phyloP scores from a whole-genome alignment of 92 coral and sea anemone genomes.

The Diadumene lineata region DNA sequence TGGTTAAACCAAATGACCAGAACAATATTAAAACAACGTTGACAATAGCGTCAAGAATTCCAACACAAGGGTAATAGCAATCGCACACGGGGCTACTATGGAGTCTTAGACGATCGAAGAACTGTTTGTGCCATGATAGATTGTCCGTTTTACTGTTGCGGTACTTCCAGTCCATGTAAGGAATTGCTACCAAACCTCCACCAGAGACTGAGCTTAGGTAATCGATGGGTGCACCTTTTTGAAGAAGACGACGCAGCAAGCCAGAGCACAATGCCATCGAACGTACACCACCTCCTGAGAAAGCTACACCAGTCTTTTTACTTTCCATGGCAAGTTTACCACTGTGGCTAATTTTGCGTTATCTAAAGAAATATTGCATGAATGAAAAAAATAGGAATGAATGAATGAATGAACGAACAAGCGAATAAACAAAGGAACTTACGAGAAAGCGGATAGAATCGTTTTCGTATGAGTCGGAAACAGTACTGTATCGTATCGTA shows the following conservation, averaged over 20 bases:
- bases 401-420: background rate
- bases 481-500: too few relatives aligned
- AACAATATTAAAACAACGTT: background rate
- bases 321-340: too few relatives aligned
- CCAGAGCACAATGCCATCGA: constrained; percentile 41
- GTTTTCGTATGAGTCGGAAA: too few relatives aligned
- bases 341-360: background rate
- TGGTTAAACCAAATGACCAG: background rate
- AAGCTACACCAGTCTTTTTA: constrained; percentile 34
- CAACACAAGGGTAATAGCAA: constrained; percentile 36
- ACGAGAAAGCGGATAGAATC: background rate
- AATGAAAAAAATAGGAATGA: background rate
- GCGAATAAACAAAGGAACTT: background rate
- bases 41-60: background rate
- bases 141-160: constrained; percentile 74
- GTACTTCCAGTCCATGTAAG: constrained; percentile 90
- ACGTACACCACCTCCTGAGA: constrained; percentile 39
- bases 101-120: constrained; percentile 70
- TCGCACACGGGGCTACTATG: constrained; percentile 47
- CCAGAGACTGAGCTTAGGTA: constrained; percentile 87
- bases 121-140: constrained; percentile 77
- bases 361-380: background rate
- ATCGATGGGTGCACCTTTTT: constrained; percentile 58
- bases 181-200: constrained; percentile 83
- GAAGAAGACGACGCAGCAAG: constrained; percentile 74